phyloP scores from a whole-genome alignment of 30 jellyfish, hydroid and myxozoan species.

The Morbakka virulenta region DNA sequence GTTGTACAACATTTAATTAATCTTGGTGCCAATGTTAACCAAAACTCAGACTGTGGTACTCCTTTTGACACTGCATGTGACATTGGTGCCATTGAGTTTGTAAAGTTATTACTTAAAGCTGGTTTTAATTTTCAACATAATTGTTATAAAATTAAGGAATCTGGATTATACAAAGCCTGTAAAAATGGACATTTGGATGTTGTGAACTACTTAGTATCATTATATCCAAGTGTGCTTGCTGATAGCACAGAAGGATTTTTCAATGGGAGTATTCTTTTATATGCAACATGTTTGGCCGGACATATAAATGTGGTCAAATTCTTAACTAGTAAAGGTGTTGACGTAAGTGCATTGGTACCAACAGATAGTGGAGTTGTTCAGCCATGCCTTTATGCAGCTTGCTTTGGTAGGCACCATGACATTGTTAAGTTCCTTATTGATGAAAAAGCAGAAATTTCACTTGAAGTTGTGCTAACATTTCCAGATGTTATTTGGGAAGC shows the following conservation, averaged over 20 bases:
- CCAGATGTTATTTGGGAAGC: too few relatives aligned
- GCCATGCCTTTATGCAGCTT: too few relatives aligned
- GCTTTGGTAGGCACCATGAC: constrained; percentile 31
- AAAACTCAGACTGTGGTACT: constrained; percentile 28
- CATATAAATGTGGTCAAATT: constrained; percentile 49
- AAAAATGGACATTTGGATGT: constrained; percentile 45
- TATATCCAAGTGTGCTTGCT: constrained; percentile 21
- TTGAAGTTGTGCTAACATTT: too few relatives aligned
- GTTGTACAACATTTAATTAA: constrained; percentile 63
- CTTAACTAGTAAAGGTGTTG: constrained; percentile 67
- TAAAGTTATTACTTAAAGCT: constrained; percentile 17
- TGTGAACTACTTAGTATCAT: constrained; percentile 31
- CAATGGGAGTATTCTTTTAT: constrained; percentile 64
- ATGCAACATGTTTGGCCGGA: constrained; percentile 51
- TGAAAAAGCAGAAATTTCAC: constrained; percentile 63
- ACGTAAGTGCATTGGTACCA: constrained; percentile 45
- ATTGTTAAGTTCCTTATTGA: constrained; percentile 25
- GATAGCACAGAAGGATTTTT: constrained; percentile 48
- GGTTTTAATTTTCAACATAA: constrained; percentile 44
- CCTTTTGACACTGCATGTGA: constrained; percentile 49
- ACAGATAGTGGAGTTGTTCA: constrained; percentile 42
- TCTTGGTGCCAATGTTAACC: constrained; percentile 54
- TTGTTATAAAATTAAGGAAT: constrained; percentile 28
- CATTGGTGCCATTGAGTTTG: constrained; percentile 21
- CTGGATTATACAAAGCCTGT: constrained; percentile 54